These are phyloP conservation scores for Watsonalla binaria DNA, from an alignment of 2,888 invertebrate genomes.

Conservation along the genomic window DNA sequence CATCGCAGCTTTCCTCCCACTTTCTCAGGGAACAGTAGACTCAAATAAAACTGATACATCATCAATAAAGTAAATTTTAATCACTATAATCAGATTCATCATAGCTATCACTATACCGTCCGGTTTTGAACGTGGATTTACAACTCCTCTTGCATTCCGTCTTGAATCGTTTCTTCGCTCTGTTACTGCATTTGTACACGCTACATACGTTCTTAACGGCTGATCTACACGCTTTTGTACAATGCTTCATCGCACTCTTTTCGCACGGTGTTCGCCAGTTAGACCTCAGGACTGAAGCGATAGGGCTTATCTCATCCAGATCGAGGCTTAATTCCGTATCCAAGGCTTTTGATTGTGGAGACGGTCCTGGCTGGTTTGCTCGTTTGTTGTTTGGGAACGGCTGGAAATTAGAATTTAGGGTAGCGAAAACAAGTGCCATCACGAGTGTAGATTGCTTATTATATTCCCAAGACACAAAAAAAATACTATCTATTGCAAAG, in stretches of 20 bases:
- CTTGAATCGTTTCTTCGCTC: not conserved
- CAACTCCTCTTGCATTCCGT: constrained; percentile 7
- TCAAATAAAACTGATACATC: not conserved
- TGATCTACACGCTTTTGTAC: constrained; percentile 31
- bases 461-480: too few relatives aligned
- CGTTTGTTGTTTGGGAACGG: too few relatives aligned
- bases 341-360: too few relatives aligned
- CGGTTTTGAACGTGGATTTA: constrained; percentile 1
- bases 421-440: too few relatives aligned
- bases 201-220: constrained; percentile 19
- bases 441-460: too few relatives aligned
- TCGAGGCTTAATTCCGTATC: too few relatives aligned
- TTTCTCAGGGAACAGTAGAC: too few relatives aligned
- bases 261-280: constrained; percentile 11
- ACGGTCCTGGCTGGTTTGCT: too few relatives aligned
- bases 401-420: too few relatives aligned
- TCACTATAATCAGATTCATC: not conserved
- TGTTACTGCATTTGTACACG: not conserved
- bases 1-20: too few relatives aligned
- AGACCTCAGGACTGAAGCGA: constrained; percentile 2
- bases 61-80: not conserved
- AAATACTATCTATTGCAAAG: too few relatives aligned
- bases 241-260: constrained; percentile 20
- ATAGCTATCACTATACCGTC: not conserved
- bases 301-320: not conserved